A percentile compares a stretch with the other conserved stretches of the same genome.
phyloP scores from a whole-genome alignment of 2,888 invertebrate genomes.

The Drosophila neotestacea region DNA sequence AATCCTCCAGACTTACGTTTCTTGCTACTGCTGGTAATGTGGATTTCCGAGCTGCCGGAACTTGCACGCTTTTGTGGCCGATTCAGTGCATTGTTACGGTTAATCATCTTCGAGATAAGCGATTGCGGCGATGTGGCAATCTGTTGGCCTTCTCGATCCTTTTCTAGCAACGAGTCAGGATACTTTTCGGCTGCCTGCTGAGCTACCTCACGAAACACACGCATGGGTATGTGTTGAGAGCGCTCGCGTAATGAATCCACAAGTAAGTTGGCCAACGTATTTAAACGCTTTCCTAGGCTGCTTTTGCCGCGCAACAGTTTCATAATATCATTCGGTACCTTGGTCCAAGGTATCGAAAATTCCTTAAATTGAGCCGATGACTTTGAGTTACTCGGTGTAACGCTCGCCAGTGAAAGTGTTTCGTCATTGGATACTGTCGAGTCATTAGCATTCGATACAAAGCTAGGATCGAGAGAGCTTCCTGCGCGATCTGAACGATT shows the following conservation, averaged over 20 bases:
- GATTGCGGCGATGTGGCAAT: slow-evolving; percentile 75
- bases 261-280: slow-evolving; percentile 67
- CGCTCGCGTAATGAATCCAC: slow-evolving; percentile 69
- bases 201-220: slow-evolving; percentile 73
- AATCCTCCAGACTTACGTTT: slow-evolving; percentile 58
- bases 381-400: slow-evolving; percentile 72
- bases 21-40: slow-evolving; percentile 57
- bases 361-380: slow-evolving; percentile 65
- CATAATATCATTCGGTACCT: slow-evolving; percentile 76
- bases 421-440: slow-evolving; percentile 73
- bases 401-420: slow-evolving; percentile 66
- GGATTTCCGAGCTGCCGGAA: slow-evolving; percentile 55
- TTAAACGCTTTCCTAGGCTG: slow-evolving; percentile 67
- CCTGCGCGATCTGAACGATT: slow-evolving; percentile 74
- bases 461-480: slow-evolving; percentile 77
- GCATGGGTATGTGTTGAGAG: slow-evolving; percentile 63
- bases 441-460: slow-evolving; percentile 72
- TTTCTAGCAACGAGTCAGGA: slow-evolving; percentile 70
- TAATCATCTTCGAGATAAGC: slow-evolving; percentile 72
- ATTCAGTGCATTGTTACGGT: slow-evolving; percentile 71
- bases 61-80: slow-evolving; percentile 71
- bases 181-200: slow-evolving; percentile 75
- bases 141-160: slow-evolving; percentile 75
- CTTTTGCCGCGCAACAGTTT: slow-evolving; percentile 61
- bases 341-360: slow-evolving; percentile 69